Base-by-base conservation (phyloP, 2,888 invertebrate genomes). In the Phalangium opilio region DNA sequence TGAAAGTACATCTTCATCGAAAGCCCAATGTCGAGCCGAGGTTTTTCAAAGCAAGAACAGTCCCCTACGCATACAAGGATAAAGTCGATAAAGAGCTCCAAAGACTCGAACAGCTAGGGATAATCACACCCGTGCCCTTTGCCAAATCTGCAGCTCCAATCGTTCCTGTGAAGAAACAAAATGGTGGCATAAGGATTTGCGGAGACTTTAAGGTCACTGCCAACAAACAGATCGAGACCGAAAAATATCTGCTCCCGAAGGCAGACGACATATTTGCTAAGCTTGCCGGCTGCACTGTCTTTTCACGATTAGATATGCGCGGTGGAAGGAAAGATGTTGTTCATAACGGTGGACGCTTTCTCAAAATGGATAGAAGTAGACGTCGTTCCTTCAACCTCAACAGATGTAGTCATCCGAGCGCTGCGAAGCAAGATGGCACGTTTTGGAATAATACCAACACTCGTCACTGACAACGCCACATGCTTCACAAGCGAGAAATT, bases 31-130 rank as follows among this genome's bases (percentile, higher is more conserved):
- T n/a, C n/a, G n/a, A n/a, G 34, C 63, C 44, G 60, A 61, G 49
- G 61, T 62, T 47, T 62, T 62, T 36, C 59, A 60, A 47, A 61
- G 62, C 32, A 54, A 40, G 40, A 52, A 53, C 32, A 35, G 19
- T 43, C 50, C 53, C 57, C 54, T 42, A 27, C n/a, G 42, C 42
- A 3, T 11, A 20, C 10, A 19, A 27, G 3, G 10, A 19, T 10
- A 32, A 27, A 14, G 32, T 42, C 3, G 42, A 20, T 2, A 12
- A 7, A 12, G 42, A 18, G 11, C 3, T 42, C 8, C 33, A 45
- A 61, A 60, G 3, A 61, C 59, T 18, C 64, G 57, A 39, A 20
- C 19, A 27, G 21, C 11, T 17, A 8, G 32, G 42, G 3, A 5
- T 42, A 3, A 10, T 42, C 20, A 41, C 40, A 17, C 41, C 33